Conservation (phyloP, 2,113 vertebrate species). For the Nematolebias whitei region DNA sequence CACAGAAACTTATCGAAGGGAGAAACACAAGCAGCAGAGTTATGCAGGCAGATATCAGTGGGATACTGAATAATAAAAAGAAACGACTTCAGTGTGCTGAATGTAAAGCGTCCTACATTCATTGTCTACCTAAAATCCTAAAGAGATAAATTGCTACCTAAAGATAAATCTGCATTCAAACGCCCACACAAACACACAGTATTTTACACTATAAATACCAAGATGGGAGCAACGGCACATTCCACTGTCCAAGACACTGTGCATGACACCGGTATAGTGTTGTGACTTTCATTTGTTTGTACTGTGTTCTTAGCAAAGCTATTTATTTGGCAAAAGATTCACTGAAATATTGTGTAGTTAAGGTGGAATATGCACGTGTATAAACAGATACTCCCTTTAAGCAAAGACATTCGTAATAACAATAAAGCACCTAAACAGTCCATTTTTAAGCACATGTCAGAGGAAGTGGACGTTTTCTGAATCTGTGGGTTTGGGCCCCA, state of each 20-base stretch:
- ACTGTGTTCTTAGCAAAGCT: conserved; percentile 48
- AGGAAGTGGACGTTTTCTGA: conserved; percentile 28
- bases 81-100: conserved; percentile 70
- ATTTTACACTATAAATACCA: conserved; percentile 64
- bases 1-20: conserved; percentile 80
- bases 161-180: conserved; percentile 50
- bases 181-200: conserved; percentile 58
- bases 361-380: conserved; percentile 43
- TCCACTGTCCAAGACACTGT: conserved; percentile 68
- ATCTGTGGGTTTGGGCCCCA: conserved; percentile 41
- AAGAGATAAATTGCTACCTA: conserved; percentile 63
- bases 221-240: conserved; percentile 70
- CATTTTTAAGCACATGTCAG: conserved; percentile 50
- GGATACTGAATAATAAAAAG: conserved; percentile 71
- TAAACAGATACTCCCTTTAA: conserved; percentile 54
- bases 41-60: conserved; percentile 76
- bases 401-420: conserved; percentile 65
- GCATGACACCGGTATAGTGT: conserved; percentile 58
- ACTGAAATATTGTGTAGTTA: conserved; percentile 8
- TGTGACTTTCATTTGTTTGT: conserved; percentile 69
- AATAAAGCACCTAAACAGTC: conserved; percentile 63
- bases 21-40: conserved; percentile 77
- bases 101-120: conserved; percentile 70
- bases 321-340: conserved; percentile 29
- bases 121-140: conserved; percentile 56